phyloP scores from a whole-genome alignment of 2,888 invertebrate genomes.

The Synanthedon vespiformis region DNA sequence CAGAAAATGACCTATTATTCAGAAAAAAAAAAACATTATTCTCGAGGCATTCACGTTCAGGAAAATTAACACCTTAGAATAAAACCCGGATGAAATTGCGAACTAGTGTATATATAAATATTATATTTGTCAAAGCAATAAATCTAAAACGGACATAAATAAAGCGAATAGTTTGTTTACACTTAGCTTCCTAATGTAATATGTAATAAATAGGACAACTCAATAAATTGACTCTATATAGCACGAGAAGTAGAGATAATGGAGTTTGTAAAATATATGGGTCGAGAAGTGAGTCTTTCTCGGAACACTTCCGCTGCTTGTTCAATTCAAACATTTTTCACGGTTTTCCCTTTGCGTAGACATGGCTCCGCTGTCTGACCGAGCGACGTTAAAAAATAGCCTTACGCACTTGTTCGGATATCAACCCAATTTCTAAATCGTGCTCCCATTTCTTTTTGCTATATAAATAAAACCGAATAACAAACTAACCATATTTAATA shows the following conservation, averaged over 20 bases:
- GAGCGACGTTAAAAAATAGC: constrained; percentile 6
- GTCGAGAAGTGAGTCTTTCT: constrained; percentile 20
- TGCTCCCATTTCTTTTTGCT: constrained; percentile 4
- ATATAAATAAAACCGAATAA: too few species aligned
- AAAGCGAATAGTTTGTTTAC: too few species aligned
- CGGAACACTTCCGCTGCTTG: constrained; percentile 10
- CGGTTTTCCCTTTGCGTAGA: constrained; percentile 18
- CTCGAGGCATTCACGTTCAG: too few species aligned
- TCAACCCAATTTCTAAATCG: constrained; percentile 8
- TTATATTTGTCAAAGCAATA: too few species aligned
- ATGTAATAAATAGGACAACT: background rate
- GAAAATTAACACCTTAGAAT: too few species aligned
- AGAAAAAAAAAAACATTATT: too few species aligned
- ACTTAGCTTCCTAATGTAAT: too few species aligned
- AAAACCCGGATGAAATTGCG: too few species aligned
- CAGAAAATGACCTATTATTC: too few species aligned
- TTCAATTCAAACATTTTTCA: constrained; percentile 21
- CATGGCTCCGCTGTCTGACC: background rate
- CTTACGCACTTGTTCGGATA: constrained; percentile 4
- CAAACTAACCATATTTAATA: too few species aligned
- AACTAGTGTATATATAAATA: too few species aligned
- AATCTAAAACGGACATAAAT: too few species aligned
- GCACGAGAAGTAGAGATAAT: background rate
- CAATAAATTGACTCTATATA: background rate
- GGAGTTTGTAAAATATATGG: constrained; percentile 22